Conservation (phyloP, 2,797 vertebrate species). For the Taeniopygia guttata region DNA sequence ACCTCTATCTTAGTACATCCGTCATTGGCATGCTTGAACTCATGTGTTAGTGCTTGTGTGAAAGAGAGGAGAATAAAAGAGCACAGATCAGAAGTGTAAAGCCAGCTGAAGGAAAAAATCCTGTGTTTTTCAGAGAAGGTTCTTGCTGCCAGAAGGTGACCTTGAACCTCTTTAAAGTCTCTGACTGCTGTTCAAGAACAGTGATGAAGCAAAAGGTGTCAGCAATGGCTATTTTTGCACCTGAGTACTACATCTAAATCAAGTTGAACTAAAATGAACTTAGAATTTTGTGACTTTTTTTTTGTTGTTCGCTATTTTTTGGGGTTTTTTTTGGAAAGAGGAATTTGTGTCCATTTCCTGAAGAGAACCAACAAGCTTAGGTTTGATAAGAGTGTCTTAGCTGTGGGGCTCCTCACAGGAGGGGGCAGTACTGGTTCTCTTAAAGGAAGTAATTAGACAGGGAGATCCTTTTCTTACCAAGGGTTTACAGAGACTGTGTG, state of each 20-base stretch:
- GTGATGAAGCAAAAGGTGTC: background rate
- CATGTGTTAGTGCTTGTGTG: background rate
- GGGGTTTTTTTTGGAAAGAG: background rate
- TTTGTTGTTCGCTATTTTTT: background rate
- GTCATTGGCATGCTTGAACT: background rate
- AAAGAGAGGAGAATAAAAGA: background rate
- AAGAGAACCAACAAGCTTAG: background rate
- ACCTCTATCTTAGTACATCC: slow-evolving; percentile 27
- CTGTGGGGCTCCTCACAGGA: background rate
- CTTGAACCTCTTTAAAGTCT: background rate
- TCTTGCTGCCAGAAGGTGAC: background rate
- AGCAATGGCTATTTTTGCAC: background rate
- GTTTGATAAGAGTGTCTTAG: background rate
- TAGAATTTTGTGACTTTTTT: background rate
- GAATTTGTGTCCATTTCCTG: background rate
- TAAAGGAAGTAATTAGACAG: background rate
- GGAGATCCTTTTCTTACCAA: background rate
- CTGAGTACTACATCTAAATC: background rate
- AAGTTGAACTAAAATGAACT: background rate
- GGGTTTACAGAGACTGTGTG: background rate
- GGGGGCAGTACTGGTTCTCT: background rate
- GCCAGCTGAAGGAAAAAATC: background rate
- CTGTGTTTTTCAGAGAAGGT: background rate
- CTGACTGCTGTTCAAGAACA: background rate
- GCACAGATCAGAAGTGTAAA: background rate